A percentile compares a stretch with the other conserved stretches of the same genome.
Evolutionary conservation across 2,888 invertebrate species (phyloP).

Genomic region (Drosophila maculinotata): DNA sequence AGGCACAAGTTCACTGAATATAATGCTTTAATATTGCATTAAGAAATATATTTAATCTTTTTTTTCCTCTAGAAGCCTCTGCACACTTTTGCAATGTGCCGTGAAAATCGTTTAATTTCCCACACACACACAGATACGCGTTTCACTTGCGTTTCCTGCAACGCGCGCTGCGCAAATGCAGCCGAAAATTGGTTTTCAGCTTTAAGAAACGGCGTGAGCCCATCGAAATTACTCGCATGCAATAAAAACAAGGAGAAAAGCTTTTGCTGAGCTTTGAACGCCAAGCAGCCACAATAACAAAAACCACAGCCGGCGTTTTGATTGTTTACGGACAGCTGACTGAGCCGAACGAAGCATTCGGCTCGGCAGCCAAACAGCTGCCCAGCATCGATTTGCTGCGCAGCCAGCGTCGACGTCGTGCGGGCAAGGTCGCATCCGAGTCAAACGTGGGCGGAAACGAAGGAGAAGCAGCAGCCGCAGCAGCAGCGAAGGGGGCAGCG

Average conservation of each 20-base stretch:
- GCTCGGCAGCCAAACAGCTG: constrained; percentile 29
- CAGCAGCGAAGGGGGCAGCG: background rate
- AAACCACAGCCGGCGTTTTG: constrained; percentile 58
- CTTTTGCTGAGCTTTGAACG: constrained; percentile 45
- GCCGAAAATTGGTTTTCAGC: constrained; percentile 55
- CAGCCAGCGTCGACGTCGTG: constrained; percentile 25
- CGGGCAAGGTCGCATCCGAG: constrained; percentile 46
- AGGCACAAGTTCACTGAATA: constrained; percentile 47
- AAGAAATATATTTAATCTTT: constrained; percentile 18
- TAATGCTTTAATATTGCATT: constrained; percentile 26
- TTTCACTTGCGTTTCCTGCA: constrained; percentile 72
- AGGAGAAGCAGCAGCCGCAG: background rate
- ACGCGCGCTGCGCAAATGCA: constrained; percentile 76
- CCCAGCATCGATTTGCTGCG: constrained; percentile 20
- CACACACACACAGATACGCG: constrained; percentile 38
- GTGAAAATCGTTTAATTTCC: constrained; percentile 47
- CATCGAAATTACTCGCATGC: constrained; percentile 47
- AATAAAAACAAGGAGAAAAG: constrained; percentile 32
- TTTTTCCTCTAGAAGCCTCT: constrained; percentile 17
- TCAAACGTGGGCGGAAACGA: constrained; percentile 20
- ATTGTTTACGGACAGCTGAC: constrained; percentile 64
- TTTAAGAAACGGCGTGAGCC: constrained; percentile 50
- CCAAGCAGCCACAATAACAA: constrained; percentile 28
- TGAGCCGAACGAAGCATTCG: constrained; percentile 17
- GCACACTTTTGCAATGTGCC: constrained; percentile 25